phyloP scores from a whole-genome alignment of 1,140 invertebrate species.

The Cydia splendana region DNA sequence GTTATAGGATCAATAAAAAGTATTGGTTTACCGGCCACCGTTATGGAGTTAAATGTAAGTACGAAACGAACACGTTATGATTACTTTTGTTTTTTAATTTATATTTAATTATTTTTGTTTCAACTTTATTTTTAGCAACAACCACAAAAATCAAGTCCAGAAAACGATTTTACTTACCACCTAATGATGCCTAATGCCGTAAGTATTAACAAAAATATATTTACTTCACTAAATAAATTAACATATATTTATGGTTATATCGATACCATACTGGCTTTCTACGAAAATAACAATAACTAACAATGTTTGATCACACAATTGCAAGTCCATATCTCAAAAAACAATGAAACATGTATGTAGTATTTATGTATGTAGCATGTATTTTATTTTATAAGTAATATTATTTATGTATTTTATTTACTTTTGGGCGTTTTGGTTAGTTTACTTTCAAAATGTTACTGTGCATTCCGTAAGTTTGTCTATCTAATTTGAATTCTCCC shows the following conservation, averaged over 20 bases:
- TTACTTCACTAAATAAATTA: neutral
- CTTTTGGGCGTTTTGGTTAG: too few species aligned
- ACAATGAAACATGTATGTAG: too few species aligned
- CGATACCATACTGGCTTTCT: neutral
- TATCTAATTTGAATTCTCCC: too few species aligned
- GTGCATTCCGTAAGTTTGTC: too few species aligned
- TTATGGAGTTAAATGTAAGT: slow-evolving; percentile 47
- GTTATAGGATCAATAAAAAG: slow-evolving; percentile 36
- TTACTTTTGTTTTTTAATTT: neutral
- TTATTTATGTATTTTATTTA: too few species aligned
- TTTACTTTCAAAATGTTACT: too few species aligned
- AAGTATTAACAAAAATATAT: neutral
- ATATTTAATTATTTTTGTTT: neutral
- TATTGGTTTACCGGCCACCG: slow-evolving; percentile 33
- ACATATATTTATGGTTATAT: neutral
- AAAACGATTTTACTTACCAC: neutral
- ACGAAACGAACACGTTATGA: too few species aligned
- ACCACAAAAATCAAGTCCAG: neutral
- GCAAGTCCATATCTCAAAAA: too few species aligned
- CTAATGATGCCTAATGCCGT: neutral
- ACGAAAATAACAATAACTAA: too few species aligned
- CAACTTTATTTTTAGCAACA: neutral
- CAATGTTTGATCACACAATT: too few species aligned
- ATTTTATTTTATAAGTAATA: too few species aligned
- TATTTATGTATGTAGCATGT: too few species aligned